Base-by-base conservation (phyloP, 2,888 invertebrate species). In the Lingula anatina region DNA sequence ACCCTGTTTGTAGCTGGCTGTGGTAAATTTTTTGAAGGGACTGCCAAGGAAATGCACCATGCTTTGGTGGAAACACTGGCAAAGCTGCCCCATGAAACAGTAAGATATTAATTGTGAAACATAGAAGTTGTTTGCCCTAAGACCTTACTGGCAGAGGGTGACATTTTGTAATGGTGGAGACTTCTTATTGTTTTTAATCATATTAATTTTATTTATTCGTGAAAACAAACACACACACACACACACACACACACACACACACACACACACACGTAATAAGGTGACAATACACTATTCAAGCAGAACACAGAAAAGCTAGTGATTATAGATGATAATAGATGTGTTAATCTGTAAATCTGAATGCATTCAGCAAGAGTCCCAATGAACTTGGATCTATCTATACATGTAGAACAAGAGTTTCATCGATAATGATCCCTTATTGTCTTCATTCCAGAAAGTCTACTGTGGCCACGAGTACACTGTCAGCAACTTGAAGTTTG, bases 391-490 rank as follows among this genome's bases (percentile, higher is more conserved):
- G 85, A 86, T 64, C 99, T 89, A 80, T 96, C 90, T 0, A 76
- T 81, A 1, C 83, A 85, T 62, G 89, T 97, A 0, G 99, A 99
- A 73, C 90, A 90, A 0, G n/a, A n/a, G n/a, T n/a, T n/a, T n/a
- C n/a, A n/a, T n/a, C n/a, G n/a, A n/a, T n/a, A n/a, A n/a, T n/a
- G 73, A 84, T 1, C 99, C 94, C 79, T 70, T 79, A 43, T 81
- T 83, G 23, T 81, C 93, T 2, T 42, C 53, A 21, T 61, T 74
- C 12, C 66, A 85, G 85, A 84, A 84, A 71, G 95, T 99, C 0
- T 99, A 87, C 74, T 97, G 96, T 77, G 99, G 99, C 0, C 99
- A 99, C 76, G 99, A 99, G 76, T 99, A 99, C 73, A 89, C 96
- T 0, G 78, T 88, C 36, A 86, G 85, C 64, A 99, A 99, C 79